Conservation (phyloP, 2,113 vertebrate species). For the Pteronura brasiliensis region DNA sequence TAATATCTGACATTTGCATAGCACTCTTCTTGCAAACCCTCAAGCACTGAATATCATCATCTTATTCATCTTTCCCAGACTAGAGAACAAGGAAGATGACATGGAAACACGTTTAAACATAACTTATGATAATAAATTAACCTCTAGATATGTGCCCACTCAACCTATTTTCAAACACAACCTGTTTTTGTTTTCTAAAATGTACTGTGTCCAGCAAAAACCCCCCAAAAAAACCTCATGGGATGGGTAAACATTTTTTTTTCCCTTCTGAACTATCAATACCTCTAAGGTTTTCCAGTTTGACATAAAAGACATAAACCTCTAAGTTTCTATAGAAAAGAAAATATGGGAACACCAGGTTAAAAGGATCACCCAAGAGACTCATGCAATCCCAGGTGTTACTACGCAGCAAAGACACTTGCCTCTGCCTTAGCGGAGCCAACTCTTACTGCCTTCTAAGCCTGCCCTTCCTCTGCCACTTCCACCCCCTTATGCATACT, state of each 20-base stretch:
- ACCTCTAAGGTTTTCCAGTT: background rate
- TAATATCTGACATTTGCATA: background rate
- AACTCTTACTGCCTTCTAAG: fast-evolving
- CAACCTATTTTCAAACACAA: constrained; percentile 10
- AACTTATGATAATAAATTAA: background rate
- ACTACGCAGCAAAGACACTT: background rate
- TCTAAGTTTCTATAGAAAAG: background rate
- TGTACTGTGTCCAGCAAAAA: background rate
- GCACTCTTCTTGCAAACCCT: background rate
- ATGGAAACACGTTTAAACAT: background rate
- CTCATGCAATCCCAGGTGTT: background rate
- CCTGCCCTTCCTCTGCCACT: background rate
- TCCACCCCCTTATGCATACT: background rate
- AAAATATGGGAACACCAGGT: background rate
- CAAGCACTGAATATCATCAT: background rate
- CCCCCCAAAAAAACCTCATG: background rate
- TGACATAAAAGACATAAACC: background rate
- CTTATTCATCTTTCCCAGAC: background rate
- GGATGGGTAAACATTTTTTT: background rate
- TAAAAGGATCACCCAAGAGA: background rate
- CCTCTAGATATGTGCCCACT: background rate
- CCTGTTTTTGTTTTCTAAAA: background rate
- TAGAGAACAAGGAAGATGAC: background rate
- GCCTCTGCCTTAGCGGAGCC: background rate
- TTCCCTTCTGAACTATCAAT: background rate